Evolutionary conservation across 2,797 vertebrate species (phyloP), one percentile per base, ranked within the genome.

Genomic region (Coilia nasus): DNA sequence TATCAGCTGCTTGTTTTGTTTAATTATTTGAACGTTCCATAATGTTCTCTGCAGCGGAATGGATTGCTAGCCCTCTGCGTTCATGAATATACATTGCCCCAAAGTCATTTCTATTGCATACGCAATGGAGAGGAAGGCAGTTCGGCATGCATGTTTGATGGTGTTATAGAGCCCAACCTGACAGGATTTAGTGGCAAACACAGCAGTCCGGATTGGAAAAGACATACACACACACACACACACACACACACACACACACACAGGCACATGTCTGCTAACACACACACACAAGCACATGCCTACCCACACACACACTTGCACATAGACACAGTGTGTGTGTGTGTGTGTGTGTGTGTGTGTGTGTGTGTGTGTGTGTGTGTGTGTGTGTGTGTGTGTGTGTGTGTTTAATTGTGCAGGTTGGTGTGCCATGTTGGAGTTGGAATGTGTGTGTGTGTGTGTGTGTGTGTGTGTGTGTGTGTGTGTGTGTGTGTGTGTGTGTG

Each of bases 11-110:
- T 91, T 88, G 88, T 85, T 88, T 87, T 21, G 88, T 90, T 88
- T 93, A 93, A 93, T 94, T 92, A 94, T 92, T 88, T 90, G 83
- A 82, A 86, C 25, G 84, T 86, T 87, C 88, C 57, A 88, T 89
- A 87, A 81, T 87, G 82, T 31, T 89, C 84, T 82, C 50, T 46
- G 64, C 85, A 85, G 84, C 88, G 90, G 86, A 88, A 86, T 81
- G 84, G 84, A 84, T 83, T 87, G 86, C 75, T 85, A 90, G 88
- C 89, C 88, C 89, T 83, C 86, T 78, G 12, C n/a, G 46, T 87
- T 86, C 85, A 87, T 91, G 67, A 90, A 91, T 90, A 88, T 90
- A 83, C 87, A 85, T n/a, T 3, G 78, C 89, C 81, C 47, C 47
- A 31, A 57, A 82, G 82, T 62, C 54, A 83, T 87, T 85, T 83